phyloP scores from a whole-genome alignment of 2,797 vertebrate genomes.

The Pelochelys cantorii region DNA sequence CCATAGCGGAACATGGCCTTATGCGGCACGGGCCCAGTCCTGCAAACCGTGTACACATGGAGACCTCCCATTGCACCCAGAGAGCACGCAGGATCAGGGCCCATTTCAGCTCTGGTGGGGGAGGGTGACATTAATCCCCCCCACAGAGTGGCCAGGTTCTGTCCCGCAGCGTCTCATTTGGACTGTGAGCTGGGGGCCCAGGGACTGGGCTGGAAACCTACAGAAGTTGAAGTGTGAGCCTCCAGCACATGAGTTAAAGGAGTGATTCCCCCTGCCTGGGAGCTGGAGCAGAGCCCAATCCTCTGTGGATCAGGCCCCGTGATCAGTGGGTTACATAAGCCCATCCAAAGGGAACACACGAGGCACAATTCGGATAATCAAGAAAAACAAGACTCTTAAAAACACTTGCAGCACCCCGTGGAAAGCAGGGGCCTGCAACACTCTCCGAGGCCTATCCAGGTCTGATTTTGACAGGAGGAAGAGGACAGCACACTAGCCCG shows the following conservation, averaged over 20 bases:
- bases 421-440: neutral
- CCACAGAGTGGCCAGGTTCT: no score
- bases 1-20: neutral
- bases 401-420: neutral
- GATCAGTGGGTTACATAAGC: no score
- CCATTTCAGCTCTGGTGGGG: fast-evolving
- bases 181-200: no score
- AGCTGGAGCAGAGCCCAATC: no score
- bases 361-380: slow-evolving; percentile 37
- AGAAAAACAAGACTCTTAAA: slow-evolving; percentile 13
- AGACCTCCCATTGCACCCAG: neutral
- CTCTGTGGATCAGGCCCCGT: no score
- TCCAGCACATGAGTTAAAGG: no score
- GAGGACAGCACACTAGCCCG: neutral
- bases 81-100: neutral
- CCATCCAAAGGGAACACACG: fast-evolving
- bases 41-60: neutral
- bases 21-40: neutral
- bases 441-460: fast-evolving
- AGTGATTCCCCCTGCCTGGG: no score
- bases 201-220: no score
- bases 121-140: no score
- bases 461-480: neutral
- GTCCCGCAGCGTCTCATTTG: no score
- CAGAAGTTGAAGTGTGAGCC: no score